Base-by-base conservation (phyloP, 2,888 invertebrate genomes). In the Chromoteleia sp. region DNA sequence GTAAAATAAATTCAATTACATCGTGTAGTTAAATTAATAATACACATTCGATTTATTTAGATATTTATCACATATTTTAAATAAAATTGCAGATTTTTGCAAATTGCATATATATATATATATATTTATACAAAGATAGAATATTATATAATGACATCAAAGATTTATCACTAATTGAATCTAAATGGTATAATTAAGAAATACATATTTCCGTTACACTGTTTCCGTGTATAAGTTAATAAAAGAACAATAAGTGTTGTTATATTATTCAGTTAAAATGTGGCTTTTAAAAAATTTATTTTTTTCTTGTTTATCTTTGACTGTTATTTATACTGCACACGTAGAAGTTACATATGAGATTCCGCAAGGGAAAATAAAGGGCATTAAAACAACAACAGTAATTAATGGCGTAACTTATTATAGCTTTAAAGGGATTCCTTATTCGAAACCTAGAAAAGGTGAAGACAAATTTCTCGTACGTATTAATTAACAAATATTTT, bases 361-460 rank as follows among this genome's bases (percentile, higher is more conserved):
- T 74, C 85, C 87, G 25, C 89, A 89, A 71, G 91, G 91, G 0
- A 75, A 81, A 6, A 59, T 91, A 3, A 88, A 87, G 39, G 91
- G 91, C 4, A n/a, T 87, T 5, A 88, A 88, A 67, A 83, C 85
- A 0, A 85, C 61, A 10, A 90, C 88, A 0, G 56, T 79, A 6
- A 73, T 70, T 7, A 84, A 86, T 21, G 85, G 85, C 2, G n/a
- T 25, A 0, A 68, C 87, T 0, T 87, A 87, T 59, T 91, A 86
- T 43, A 88, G 88, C 70, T 91, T 91, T 50, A 89, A 88, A 58
- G 90, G 91, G 1, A 88, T 91, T 59, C 91, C 91, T 2, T 91
- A 89, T 52, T 89, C 88, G 0, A 88, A 88, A 65, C 87, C 91
- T 0, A 88, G 86, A 76, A 81, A 87, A 29, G 89, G 88, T 0